Conservation (phyloP, 2,888 invertebrate species). For the Dexiosoma caninum region DNA sequence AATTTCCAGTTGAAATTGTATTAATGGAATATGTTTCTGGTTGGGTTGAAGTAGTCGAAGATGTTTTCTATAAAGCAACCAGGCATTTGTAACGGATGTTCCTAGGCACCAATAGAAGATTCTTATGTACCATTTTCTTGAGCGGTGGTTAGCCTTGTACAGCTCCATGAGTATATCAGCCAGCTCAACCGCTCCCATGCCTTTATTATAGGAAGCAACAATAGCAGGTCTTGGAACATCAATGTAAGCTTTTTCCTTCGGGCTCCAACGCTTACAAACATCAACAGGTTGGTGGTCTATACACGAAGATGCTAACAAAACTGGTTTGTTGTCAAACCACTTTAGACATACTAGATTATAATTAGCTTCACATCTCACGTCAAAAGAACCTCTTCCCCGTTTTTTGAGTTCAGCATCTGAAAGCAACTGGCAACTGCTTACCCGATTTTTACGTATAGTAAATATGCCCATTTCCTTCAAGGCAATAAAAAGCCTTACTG, state of each 20-base stretch:
- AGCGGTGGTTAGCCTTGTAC: constrained; percentile 17
- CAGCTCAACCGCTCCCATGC: constrained; percentile 42
- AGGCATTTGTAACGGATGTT: too few relatives aligned
- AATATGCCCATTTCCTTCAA: constrained; percentile 52
- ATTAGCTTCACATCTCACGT: constrained; percentile 57
- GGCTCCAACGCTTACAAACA: too few relatives aligned
- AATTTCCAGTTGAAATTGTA: too few relatives aligned
- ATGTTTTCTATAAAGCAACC: too few relatives aligned
- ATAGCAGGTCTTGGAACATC: too few relatives aligned
- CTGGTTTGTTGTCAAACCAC: constrained; percentile 62
- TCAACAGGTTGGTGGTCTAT: constrained; percentile 59
- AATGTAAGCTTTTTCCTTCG: too few relatives aligned
- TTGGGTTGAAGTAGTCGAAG: too few relatives aligned
- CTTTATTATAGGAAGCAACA: constrained; percentile 9
- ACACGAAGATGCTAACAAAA: constrained; percentile 62
- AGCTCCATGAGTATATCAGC: constrained; percentile 6
- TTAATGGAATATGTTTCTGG: too few relatives aligned
- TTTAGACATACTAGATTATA: constrained; percentile 58
- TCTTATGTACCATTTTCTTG: too few relatives aligned
- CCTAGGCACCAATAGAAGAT: too few relatives aligned
- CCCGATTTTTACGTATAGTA: constrained; percentile 57
- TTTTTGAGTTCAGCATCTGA: constrained; percentile 53
- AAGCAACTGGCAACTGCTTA: constrained; percentile 51
- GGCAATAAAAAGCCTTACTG: too few relatives aligned
- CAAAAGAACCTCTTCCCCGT: constrained; percentile 59